Base-by-base conservation (phyloP, 1,140 invertebrate species). In the Atta colombica region DNA sequence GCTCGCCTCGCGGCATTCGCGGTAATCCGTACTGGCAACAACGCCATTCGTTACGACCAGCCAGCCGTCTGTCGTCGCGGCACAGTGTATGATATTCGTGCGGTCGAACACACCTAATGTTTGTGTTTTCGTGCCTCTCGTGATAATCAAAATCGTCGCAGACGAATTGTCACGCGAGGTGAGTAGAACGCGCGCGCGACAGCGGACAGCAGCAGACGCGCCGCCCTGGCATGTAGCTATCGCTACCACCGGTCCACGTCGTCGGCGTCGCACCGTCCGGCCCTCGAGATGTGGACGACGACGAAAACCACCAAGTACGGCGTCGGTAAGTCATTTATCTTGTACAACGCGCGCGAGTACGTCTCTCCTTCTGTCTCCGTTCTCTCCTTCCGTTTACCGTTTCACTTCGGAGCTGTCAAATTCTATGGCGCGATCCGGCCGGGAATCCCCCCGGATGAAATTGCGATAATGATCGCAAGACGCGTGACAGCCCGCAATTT, bases 271-370 rank as follows among this genome's bases (percentile, higher is more conserved):
- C 28, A 55, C 72, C 85, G 68, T 55, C 65, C 60, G 60, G 28
- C 18, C 18, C 71, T 68, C 90, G 90, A 91, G 88, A 97, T 97
- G 96, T 97, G 96, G 96, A 96, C 95, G 69, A 96, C 96, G 68
- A 96, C 96, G 60, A 97, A 96, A 91, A 96, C 95, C 45, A 96
- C 96, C 87, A 97, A 97, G 94, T 96, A 96, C 94, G 96, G 96
- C 91, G 96, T 96, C 91, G 96, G 96, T 97, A 94, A 96, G 96
- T 96, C 71, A 8, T 28, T 72, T 78, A 78, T 81, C 84, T 39
- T 39, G 18, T 39, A 25, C 3, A 21, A 55, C 6, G 18, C n/a
- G 6, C 16, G 35, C 31, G 66, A 39, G 3, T 31, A 31, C 28
- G 72, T 69, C 51, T 60, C 53, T 55, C 49, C 3, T 7, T 14